Base-by-base conservation (phyloP, 2,797 vertebrate genomes). In the Liasis olivaceus region DNA sequence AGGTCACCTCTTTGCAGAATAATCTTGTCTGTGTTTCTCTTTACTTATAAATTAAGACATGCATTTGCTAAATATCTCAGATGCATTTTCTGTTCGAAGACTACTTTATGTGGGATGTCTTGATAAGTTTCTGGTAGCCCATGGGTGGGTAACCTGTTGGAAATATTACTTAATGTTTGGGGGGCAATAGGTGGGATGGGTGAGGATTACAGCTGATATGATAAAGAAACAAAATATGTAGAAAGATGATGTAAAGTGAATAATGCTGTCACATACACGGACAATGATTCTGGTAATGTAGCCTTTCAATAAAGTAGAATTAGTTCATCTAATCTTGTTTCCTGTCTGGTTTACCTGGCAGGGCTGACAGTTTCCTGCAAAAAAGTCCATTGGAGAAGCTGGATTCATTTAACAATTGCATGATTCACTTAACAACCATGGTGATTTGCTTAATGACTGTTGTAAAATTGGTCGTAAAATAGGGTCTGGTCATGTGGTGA, bases 21-120 rank as follows among this genome's bases (percentile, higher is more conserved):
- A 94, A 95, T 93, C 85, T 86, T 91, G 93, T 91, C 69, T 91
- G 62, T 12, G 58, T 94, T 95, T 93, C 92, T 93, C n/a, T 63
- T 63, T 84, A 94, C 92, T 77, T 36, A 47, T 94, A 95, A 93
- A 36, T 84, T 95, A 95, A 93, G 86, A 56, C 85, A 95, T 96
- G 88, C 56, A 91, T 92, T 91, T 96, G 89, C 87, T 96, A 95
- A 96, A 95, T 92, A 94, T 66, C 87, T 91, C 15, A 93, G 64
- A 90, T 85, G 28, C 51, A 72, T 1, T 0, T 94, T 89, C 93
- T 91, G 91, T 93, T 93, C 95, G 85, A 95, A 90, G 91, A 92
- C 7, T 92, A 89, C 91, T 94, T 72, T 93, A 81, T 89, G 94
- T 87, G 88, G 72, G 89, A 51, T 72, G 95, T 93, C 56, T 60